Percentiles rank a stretch among this genome's conserved stretches.
These are phyloP conservation scores for Liparis tanakae DNA, from an alignment of 2,797 vertebrate genomes.

Conservation along the genomic window DNA sequence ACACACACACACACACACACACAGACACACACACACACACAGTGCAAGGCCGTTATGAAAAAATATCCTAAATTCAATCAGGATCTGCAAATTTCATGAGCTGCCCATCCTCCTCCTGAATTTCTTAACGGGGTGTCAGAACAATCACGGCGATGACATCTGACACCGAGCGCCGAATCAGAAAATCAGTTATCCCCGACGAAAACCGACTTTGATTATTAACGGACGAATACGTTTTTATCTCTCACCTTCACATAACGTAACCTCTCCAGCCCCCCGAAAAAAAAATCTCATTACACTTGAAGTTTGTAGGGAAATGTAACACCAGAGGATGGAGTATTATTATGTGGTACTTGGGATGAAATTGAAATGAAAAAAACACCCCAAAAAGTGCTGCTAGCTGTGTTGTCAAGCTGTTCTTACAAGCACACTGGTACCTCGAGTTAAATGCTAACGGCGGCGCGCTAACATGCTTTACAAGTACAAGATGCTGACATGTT, in stretches of 20 bases:
- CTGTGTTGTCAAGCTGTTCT: not conserved
- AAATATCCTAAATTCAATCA: slow-evolving; percentile 94
- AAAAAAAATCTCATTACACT: slow-evolving; percentile 39
- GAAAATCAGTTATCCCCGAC: slow-evolving; percentile 79
- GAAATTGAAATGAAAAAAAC: slow-evolving; percentile 10
- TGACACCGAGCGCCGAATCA: slow-evolving; percentile 89
- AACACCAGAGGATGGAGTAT: slow-evolving; percentile 30
- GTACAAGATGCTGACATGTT: not conserved
- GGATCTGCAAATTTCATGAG: slow-evolving; percentile 96
- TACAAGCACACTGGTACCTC: no score
- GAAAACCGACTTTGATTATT: slow-evolving; percentile 32
- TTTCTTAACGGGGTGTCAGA: slow-evolving; percentile 93
- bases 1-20: slow-evolving; percentile 17
- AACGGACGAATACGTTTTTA: slow-evolving; percentile 39
- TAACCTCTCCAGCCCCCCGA: not conserved
- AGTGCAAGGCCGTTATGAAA: slow-evolving; percentile 91
- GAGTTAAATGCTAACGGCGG: not conserved
- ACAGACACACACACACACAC: slow-evolving; percentile 70
- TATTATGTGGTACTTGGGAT: slow-evolving; percentile 22
- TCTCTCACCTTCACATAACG: slow-evolving; percentile 37
- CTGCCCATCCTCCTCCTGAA: slow-evolving; percentile 88
- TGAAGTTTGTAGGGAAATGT: slow-evolving; percentile 36
- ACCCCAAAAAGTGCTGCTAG: not conserved
- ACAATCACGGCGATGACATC: slow-evolving; percentile 87
- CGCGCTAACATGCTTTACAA: no score